phyloP scores from a whole-genome alignment of 1,140 invertebrate species.

The Dufourea novaeangliae region DNA sequence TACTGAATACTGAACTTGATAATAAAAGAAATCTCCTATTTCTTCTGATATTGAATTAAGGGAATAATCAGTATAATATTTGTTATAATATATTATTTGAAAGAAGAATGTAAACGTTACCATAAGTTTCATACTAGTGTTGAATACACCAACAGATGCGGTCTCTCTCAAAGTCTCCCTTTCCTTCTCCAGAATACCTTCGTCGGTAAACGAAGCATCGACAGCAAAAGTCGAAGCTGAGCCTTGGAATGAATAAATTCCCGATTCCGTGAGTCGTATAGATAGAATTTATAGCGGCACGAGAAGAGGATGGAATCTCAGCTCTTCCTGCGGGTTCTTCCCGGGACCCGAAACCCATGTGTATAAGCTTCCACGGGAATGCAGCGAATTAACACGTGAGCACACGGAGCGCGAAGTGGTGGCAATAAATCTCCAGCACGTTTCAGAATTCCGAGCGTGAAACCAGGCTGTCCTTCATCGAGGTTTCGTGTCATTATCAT shows the following conservation, averaged over 20 bases:
- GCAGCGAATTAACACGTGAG: constrained; percentile 57
- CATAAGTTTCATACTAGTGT: no score
- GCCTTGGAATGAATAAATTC: constrained; percentile 36
- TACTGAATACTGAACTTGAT: no score
- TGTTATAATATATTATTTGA: no score
- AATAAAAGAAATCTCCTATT: no score
- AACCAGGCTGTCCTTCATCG: constrained; percentile 60
- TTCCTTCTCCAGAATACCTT: not conserved
- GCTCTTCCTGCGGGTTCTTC: constrained; percentile 2
- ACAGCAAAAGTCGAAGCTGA: constrained; percentile 3
- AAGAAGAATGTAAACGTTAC: no score
- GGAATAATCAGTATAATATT: no score
- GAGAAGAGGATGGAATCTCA: constrained; percentile 34
- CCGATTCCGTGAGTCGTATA: constrained; percentile 33
- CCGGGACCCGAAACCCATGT: constrained; percentile 8
- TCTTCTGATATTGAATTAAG: no score
- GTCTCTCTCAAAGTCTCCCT: not conserved
- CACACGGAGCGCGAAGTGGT: constrained; percentile 34
- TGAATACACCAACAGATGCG: no score
- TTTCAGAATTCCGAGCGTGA: constrained; percentile 59
- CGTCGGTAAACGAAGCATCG: not conserved
- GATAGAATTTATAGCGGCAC: constrained; percentile 39
- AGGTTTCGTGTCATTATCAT: constrained; percentile 61
- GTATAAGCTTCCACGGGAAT: constrained; percentile 33
- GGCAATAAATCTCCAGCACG: constrained; percentile 62